These are phyloP conservation scores for Mus spicilegus DNA, from an alignment of 2,113 vertebrate genomes.

Conservation along the genomic window DNA sequence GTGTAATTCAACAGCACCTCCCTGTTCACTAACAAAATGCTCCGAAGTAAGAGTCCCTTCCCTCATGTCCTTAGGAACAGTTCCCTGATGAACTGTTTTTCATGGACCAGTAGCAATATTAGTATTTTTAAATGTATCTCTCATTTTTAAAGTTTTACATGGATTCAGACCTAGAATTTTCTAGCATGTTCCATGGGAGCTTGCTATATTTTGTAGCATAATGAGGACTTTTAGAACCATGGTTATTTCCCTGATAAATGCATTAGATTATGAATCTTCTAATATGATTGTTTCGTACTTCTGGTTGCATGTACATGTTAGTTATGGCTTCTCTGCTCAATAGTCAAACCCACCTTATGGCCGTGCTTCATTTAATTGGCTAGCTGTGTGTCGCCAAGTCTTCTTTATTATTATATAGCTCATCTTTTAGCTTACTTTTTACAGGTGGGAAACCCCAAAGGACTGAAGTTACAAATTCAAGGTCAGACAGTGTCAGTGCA, in stretches of 20 bases:
- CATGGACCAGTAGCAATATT: background rate
- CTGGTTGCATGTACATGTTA: background rate
- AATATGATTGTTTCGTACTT: background rate
- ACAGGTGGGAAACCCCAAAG: background rate
- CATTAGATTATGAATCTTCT: background rate
- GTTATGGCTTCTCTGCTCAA: background rate
- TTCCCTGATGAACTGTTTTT: background rate
- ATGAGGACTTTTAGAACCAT: background rate
- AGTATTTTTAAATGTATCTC: background rate
- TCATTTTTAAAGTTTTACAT: conserved; percentile 34
- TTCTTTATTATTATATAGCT: background rate
- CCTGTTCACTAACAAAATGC: background rate
- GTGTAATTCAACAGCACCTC: background rate
- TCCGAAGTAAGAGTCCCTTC: background rate
- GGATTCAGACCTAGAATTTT: background rate
- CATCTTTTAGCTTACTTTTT: conserved; percentile 17
- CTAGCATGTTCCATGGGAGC: background rate
- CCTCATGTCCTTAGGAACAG: background rate
- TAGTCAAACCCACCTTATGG: background rate
- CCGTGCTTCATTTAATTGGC: background rate
- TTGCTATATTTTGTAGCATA: background rate
- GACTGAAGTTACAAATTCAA: conserved; percentile 38
- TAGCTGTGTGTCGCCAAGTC: background rate
- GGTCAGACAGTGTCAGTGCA: background rate
- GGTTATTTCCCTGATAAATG: background rate